Evolutionary conservation across 1,140 invertebrate species (phyloP).

Genomic region (Pygmarrhopalites habei): DNA sequence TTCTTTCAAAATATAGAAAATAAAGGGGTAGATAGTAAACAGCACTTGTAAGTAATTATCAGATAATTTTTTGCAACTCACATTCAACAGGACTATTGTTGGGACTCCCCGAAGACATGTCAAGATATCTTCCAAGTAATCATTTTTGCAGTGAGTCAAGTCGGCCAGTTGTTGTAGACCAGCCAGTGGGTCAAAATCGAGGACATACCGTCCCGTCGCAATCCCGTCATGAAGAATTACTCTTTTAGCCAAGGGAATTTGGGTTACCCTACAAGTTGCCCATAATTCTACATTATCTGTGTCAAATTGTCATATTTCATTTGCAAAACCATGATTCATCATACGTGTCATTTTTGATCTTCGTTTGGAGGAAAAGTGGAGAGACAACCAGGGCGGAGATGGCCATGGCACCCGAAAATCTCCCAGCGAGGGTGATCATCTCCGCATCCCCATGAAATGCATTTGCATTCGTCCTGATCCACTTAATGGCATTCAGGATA

Average conservation of each 20-base stretch:
- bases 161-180: neutral
- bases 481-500: slow-evolving; percentile 49
- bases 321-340: too few relatives aligned
- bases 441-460: slow-evolving; percentile 50
- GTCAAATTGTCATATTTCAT: too few relatives aligned
- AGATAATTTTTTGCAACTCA: too few relatives aligned
- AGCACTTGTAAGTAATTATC: too few relatives aligned
- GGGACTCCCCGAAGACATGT: slow-evolving; percentile 3
- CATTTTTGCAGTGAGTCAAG: neutral
- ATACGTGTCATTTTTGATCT: too few relatives aligned
- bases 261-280: neutral
- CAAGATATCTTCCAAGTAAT: neutral
- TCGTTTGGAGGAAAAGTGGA: slow-evolving; percentile 17
- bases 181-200: slow-evolving; percentile 9
- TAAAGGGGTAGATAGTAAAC: too few relatives aligned
- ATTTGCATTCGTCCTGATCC: slow-evolving; percentile 50
- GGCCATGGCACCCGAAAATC: slow-evolving; percentile 40
- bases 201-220: neutral
- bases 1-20: neutral
- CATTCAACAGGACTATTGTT: neutral
- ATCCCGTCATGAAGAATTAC: slow-evolving; percentile 25
- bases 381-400: slow-evolving; percentile 38
- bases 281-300: too few relatives aligned
- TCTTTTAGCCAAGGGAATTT: neutral
- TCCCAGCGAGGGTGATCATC: slow-evolving; percentile 52